Percentiles rank a stretch among this genome's conserved stretches.
phyloP scores from a whole-genome alignment of 2,797 vertebrate species.

The Gallinago stenura region DNA sequence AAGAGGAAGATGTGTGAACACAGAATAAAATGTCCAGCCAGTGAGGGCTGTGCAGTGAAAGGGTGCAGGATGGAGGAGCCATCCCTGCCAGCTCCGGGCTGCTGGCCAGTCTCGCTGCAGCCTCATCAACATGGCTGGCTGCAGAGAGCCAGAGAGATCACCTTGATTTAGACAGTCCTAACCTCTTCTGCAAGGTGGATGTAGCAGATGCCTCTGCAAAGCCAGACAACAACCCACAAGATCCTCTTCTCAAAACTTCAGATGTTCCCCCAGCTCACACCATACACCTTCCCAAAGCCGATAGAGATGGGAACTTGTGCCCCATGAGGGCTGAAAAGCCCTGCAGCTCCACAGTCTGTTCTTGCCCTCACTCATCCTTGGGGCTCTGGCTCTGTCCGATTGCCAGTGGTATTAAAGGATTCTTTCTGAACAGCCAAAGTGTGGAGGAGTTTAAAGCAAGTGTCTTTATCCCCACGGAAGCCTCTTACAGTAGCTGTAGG shows the following conservation, averaged over 20 bases:
- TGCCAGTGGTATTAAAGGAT: background rate
- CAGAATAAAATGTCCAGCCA: background rate
- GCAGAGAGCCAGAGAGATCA: background rate
- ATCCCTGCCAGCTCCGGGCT: background rate
- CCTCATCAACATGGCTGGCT: background rate
- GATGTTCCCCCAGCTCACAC: rapidly evolving
- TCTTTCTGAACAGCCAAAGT: background rate
- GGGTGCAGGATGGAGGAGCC: background rate
- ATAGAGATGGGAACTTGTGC: background rate
- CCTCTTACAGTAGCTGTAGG: background rate
- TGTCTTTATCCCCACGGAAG: background rate
- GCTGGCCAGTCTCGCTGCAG: conserved; percentile 26
- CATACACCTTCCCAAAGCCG: background rate
- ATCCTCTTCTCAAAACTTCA: background rate
- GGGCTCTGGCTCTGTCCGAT: background rate
- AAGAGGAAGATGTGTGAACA: background rate
- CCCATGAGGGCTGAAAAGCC: background rate
- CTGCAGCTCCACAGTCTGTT: background rate
- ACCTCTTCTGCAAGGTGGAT: background rate
- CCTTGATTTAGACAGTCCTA: background rate
- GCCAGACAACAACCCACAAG: rapidly evolving
- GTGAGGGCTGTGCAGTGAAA: background rate
- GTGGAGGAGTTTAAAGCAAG: background rate
- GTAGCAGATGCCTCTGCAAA: background rate
- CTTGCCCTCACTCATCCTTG: rapidly evolving